Percentiles rank a stretch among this genome's conserved stretches.
phyloP scores from a whole-genome alignment of 2,888 invertebrate species.

The Eucera pruinosa region DNA sequence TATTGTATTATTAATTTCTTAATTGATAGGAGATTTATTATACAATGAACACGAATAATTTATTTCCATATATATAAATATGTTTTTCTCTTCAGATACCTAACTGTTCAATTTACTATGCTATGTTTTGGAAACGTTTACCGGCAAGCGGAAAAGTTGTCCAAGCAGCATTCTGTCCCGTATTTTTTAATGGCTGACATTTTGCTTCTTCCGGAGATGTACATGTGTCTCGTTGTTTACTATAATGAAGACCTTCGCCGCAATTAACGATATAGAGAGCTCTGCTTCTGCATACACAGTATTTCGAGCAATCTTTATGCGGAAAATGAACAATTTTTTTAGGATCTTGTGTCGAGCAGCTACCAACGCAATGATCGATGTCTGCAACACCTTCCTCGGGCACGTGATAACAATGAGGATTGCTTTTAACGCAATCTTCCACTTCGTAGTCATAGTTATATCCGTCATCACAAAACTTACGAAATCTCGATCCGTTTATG shows the following conservation, averaged over 20 bases:
- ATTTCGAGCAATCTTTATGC: conserved; percentile 70
- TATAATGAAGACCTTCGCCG: conserved; percentile 21
- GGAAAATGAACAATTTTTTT: conserved; percentile 47
- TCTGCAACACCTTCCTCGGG: rapidly evolving
- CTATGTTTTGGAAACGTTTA: too few species aligned
- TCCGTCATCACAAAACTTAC: neutral
- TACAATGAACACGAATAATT: too few species aligned
- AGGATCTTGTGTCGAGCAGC: conserved; percentile 57
- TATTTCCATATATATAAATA: too few species aligned
- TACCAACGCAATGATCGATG: conserved; percentile 58
- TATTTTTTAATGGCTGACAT: neutral
- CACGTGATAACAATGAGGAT: neutral
- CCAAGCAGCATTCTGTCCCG: too few species aligned
- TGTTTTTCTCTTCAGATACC: too few species aligned
- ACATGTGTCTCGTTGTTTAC: neutral
- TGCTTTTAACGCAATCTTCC: rapidly evolving
- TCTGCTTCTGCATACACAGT: conserved; percentile 68
- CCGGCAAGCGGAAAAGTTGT: too few species aligned
- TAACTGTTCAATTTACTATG: too few species aligned
- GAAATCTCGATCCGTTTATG: neutral
- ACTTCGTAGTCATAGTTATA: neutral
- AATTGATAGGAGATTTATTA: too few species aligned
- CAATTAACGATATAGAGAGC: conserved; percentile 57
- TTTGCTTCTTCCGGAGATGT: neutral
- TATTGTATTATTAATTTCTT: too few species aligned